Evolutionary conservation across 2,797 vertebrate genomes (phyloP).

Genomic region (Ciconia nigra): DNA sequence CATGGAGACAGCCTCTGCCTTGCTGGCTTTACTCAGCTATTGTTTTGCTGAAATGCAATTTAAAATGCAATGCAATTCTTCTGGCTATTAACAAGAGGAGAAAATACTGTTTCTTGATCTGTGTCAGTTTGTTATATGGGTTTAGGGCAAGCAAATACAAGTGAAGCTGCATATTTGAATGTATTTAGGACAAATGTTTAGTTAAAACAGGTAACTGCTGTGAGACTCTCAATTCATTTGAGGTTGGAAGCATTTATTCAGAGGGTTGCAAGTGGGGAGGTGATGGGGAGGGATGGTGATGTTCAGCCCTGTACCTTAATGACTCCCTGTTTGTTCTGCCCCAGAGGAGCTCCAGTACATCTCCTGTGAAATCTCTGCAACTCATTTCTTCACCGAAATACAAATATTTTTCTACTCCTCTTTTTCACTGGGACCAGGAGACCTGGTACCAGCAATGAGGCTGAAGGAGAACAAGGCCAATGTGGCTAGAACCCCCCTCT

Average conservation of each 20-base stretch:
- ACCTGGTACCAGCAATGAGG: not conserved
- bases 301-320: not conserved
- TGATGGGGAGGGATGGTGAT: not conserved
- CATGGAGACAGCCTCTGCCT: not conserved
- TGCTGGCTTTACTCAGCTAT: not conserved
- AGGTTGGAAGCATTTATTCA: not conserved
- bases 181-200: not conserved
- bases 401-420: not conserved
- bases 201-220: not conserved
- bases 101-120: not conserved
- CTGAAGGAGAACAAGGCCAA: not conserved
- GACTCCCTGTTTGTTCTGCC: not conserved
- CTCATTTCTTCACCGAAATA: not conserved
- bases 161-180: not conserved
- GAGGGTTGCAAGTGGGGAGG: not conserved
- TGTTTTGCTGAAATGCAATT: slow-evolving; percentile 49
- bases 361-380: not conserved
- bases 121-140: not conserved
- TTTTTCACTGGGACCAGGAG: not conserved
- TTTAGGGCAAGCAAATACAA: not conserved
- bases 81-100: not conserved
- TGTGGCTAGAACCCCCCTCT: not conserved
- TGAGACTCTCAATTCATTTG: not conserved
- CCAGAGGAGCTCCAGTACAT: not conserved
- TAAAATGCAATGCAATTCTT: slow-evolving; percentile 4